These are phyloP conservation scores for Theristicus caerulescens DNA, from an alignment of 2,113 vertebrate genomes.

Conservation along the genomic window DNA sequence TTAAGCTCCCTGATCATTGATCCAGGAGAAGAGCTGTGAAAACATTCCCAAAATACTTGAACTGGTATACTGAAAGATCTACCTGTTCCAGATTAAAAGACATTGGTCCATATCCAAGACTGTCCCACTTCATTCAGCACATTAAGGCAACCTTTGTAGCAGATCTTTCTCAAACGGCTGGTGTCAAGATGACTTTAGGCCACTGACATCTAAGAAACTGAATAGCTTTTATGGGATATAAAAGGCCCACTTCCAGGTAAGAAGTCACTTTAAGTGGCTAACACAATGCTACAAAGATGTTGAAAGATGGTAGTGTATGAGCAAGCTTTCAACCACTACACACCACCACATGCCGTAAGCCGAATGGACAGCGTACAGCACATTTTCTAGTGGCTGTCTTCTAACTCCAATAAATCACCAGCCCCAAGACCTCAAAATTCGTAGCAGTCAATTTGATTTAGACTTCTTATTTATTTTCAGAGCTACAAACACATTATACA, in stretches of 20 bases:
- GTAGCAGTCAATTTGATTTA: background rate
- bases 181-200: background rate
- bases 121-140: background rate
- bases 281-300: background rate
- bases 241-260: background rate
- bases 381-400: background rate
- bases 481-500: background rate
- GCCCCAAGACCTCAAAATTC: background rate
- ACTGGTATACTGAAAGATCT: background rate
- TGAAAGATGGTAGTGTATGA: background rate
- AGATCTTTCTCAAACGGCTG: background rate
- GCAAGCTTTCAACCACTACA: background rate
- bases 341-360: background rate
- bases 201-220: background rate
- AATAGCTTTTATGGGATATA: background rate
- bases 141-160: background rate
- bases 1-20: background rate
- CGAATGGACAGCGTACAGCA: rapidly evolving
- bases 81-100: background rate
- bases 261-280: background rate
- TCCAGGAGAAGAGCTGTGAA: background rate
- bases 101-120: background rate
- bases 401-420: background rate
- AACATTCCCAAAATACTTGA: background rate
- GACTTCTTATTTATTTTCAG: background rate